These are phyloP conservation scores for Pseudochirops cupreus DNA, from an alignment of 2,797 vertebrate species.

Conservation along the genomic window DNA sequence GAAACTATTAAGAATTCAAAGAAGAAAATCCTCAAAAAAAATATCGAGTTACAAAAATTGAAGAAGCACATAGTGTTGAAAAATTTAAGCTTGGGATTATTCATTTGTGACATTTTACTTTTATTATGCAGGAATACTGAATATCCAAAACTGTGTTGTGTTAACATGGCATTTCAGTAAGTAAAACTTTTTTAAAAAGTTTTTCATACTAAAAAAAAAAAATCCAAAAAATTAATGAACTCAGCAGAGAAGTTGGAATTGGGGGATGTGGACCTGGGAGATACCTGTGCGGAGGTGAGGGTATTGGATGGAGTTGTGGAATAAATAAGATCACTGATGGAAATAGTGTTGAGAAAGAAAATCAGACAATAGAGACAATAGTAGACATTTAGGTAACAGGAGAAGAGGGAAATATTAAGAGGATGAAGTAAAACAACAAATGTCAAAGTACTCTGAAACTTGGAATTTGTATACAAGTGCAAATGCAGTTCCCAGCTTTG, in stretches of 20 bases:
- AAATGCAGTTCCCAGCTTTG: not conserved
- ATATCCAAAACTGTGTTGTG: rapidly evolving
- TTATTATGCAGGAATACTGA: rapidly evolving
- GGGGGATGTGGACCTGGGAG: not conserved
- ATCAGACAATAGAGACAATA: not conserved
- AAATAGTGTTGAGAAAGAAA: not conserved
- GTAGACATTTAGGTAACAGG: not conserved
- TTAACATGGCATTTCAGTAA: not conserved
- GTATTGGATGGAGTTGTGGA: not conserved
- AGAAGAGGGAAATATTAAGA: not conserved
- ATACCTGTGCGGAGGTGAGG: not conserved
- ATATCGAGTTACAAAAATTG: rapidly evolving
- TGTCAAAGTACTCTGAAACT: not conserved
- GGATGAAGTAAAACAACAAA: not conserved
- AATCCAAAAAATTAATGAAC: not conserved
- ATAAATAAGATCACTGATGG: not conserved
- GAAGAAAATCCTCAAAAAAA: not conserved
- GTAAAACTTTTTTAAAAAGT: not conserved
- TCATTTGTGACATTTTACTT: rapidly evolving
- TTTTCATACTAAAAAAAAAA: not conserved
- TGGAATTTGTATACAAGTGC: not conserved
- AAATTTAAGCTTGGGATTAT: rapidly evolving
- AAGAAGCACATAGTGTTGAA: rapidly evolving
- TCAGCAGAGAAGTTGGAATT: not conserved
- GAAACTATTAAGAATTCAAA: not conserved